Evolutionary conservation across 2,113 vertebrate species (phyloP), one percentile per base, ranked within the genome.

Genomic region (Takifugu flavidus): DNA sequence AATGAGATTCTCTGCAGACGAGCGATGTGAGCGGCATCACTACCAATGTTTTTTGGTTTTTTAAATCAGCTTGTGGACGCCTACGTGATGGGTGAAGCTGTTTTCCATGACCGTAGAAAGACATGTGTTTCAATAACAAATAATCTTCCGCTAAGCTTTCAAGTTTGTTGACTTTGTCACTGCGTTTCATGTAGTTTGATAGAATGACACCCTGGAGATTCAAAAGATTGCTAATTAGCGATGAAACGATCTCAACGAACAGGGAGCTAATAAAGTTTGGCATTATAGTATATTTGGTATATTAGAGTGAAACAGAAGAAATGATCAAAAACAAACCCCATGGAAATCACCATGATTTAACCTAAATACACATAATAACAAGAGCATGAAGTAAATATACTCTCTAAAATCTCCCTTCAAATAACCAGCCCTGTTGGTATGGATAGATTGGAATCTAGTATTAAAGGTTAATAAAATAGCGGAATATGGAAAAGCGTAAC

Each of bases 71-170:
- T 52, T 68, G 50, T 43, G 25, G 27, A 44, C 54, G 25, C 34
- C 60, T 34, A 54, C 46, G 51, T 49, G 26, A 61, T 44, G 49
- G 59, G 49, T 15, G 26, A 57, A 72, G 58, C 53, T 0, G 43
- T 64, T 66, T 67, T 13, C 12, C 42, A 51, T 25, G 56, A 56
- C 62, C 27, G 55, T 29, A 53, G 26, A 59, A 50, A 68, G 75
- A 82, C 60, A 77, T 73, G 68, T 59, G 46, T 62, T 77, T 74
- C 67, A 62, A 78, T 53, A 74, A 72, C 67, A 65, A 57, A 65
- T 79, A 75, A 72, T 65, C 59, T 58, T 79, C 44, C 65, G 69
- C 50, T 75, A 62, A 57, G 72, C 56, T 74, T 80, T 78, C 64
- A 74, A 72, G 77, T 67, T 74, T 42, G 3, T 66, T 69, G 72